Evolutionary conservation across 2,113 vertebrate genomes (phyloP), one percentile per base, ranked within the genome.

Genomic region (Melanerpes formicivorus): DNA sequence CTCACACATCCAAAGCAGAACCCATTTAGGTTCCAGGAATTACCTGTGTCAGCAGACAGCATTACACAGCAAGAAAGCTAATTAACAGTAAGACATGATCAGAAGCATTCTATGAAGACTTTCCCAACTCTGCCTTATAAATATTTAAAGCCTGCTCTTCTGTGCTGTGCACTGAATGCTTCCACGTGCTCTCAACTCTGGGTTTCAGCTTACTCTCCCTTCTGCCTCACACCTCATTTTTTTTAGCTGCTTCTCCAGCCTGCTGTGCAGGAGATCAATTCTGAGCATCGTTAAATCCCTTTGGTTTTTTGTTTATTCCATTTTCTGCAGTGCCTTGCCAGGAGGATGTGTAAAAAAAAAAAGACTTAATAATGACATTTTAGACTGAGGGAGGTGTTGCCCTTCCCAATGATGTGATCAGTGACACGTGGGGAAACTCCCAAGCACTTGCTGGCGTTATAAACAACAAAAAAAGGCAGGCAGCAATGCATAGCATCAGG

Each of bases 331-430:
- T n/a, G 55, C 27, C 37, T 95, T 93, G 90, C 88, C 60, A 91
- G 76, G 72, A 95, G 66, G 48, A 90, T 92, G 50, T 93, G 82
- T 86, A 73, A 92, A 14, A 92, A 73, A 73, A 90, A 11, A 11
- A 40, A 10, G 40, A 40, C 10, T 40, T 40, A 40, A 40, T 90
- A 95, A 97, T 91, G 78, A 78, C 90, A 93, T 96, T 87, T 95
- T 87, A 80, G 16, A 78, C 56, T 84, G 46, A 97, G 92, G 27
- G 66, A 91, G 97, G 95, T 95, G 94, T 96, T 96, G 50, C 72
- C 77, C 69, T 95, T 97, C 97, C 87, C 44, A 94, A 46, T 95
- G 95, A 89, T 92, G 44, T 79, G 94, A 93, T 96, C 91, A 92
- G 46, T 83, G 76, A 93, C 96, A 95, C 11, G 16, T 78, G 52